phyloP scores from a whole-genome alignment of 2,113 vertebrate genomes.

The Peromyscus maniculatus region DNA sequence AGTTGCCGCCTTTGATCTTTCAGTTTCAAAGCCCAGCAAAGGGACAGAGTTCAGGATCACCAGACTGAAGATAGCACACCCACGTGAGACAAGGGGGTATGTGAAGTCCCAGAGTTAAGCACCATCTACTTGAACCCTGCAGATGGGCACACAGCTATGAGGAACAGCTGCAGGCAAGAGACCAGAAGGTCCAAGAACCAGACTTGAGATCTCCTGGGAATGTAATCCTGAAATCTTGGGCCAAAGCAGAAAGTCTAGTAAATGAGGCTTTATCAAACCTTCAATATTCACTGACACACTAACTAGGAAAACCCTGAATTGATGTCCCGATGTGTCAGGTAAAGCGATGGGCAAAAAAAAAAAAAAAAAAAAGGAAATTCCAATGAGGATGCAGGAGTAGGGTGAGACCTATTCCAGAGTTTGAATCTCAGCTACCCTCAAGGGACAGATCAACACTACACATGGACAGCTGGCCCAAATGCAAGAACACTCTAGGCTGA shows the following conservation, averaged over 20 bases:
- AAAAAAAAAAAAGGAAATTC: background rate
- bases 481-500: background rate
- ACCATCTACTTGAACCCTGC: background rate
- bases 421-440: background rate
- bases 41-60: background rate
- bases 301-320: fast-evolving
- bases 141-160: background rate
- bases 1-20: background rate
- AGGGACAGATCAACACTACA: background rate
- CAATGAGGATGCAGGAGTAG: background rate
- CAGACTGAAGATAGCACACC: no score
- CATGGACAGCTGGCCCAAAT: background rate
- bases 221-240: background rate
- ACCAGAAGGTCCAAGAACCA: background rate
- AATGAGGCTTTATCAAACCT: background rate
- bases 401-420: no score
- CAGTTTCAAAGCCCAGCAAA: background rate
- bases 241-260: background rate
- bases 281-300: background rate
- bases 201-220: background rate
- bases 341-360: background rate
- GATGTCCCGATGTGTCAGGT: background rate
- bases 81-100: background rate
- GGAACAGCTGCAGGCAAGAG: background rate
- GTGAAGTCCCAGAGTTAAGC: background rate